A percentile compares a stretch with the other conserved stretches of the same genome.
Conservation (phyloP, 2,888 invertebrate species). For the Teinopalpus imperialis region DNA sequence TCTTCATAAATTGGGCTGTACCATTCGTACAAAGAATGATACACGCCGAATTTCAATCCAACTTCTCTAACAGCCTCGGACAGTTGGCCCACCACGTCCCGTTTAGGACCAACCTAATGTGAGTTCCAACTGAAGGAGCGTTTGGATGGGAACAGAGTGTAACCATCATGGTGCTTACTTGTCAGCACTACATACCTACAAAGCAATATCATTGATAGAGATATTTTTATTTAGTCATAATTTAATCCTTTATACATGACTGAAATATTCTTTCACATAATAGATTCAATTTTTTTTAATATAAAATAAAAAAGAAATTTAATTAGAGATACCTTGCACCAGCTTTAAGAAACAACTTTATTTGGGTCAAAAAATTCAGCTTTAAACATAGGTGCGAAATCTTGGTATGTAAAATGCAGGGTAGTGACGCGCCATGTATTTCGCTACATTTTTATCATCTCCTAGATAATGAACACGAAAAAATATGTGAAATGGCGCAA, state of each 20-base stretch:
- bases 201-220: no score
- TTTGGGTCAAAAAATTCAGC: conserved; percentile 94
- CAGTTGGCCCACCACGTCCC: conserved; percentile 90
- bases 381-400: conserved; percentile 93
- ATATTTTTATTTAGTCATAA: no score
- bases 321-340: conserved; percentile 90
- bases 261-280: no score
- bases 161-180: conserved; percentile 95
- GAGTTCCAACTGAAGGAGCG: conserved; percentile 93
- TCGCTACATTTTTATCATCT: no score
- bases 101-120: conserved; percentile 87
- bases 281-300: no score
- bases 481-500: no score
- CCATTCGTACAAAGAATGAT: conserved; percentile 94
- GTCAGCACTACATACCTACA: conserved; percentile 90
- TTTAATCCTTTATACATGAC: no score
- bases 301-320: no score
- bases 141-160: conserved; percentile 90
- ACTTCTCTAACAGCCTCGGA: conserved; percentile 84
- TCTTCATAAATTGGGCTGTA: conserved; percentile 89
- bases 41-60: conserved; percentile 89
- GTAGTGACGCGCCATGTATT: conserved; percentile 93
- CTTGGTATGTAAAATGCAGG: conserved; percentile 93
- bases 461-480: no score
- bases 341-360: conserved; percentile 88